Evolutionary conservation across 1,140 invertebrate genomes (phyloP).

Genomic region (Zaprionus nigranus): DNA sequence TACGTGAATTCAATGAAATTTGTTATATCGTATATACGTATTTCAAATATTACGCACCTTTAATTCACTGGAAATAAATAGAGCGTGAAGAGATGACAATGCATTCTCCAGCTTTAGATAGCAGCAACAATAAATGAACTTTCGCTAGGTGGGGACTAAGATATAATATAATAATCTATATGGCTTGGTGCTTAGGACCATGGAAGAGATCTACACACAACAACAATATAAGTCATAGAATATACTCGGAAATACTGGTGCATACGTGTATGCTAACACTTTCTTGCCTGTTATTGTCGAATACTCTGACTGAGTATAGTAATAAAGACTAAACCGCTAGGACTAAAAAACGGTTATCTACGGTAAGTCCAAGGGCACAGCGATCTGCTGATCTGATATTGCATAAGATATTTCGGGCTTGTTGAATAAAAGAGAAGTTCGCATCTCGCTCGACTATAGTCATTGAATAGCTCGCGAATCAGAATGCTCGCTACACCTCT

Average conservation of each 20-base stretch:
- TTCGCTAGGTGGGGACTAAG: background rate
- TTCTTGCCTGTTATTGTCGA: background rate
- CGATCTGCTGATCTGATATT: background rate
- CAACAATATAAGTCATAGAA: background rate
- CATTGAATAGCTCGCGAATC: slow-evolving; percentile 6
- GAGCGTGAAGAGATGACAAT: background rate
- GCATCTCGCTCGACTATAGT: background rate
- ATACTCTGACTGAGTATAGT: background rate
- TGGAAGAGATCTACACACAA: background rate
- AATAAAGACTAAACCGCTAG: background rate
- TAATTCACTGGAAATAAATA: background rate
- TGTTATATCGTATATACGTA: background rate
- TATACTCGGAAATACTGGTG: background rate
- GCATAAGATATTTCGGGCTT: background rate
- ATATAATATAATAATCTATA: background rate
- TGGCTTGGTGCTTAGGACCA: too few species aligned
- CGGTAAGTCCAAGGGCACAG: background rate
- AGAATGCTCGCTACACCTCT: slow-evolving; percentile 56
- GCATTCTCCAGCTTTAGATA: background rate
- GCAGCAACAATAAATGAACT: background rate
- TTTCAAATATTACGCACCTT: background rate
- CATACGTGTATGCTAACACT: background rate
- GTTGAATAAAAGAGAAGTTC: slow-evolving; percentile 18
- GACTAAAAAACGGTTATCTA: background rate
- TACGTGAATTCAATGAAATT: background rate